Base-by-base conservation (phyloP, 1,140 invertebrate genomes). In the Macrotrachela quadricornifera region DNA sequence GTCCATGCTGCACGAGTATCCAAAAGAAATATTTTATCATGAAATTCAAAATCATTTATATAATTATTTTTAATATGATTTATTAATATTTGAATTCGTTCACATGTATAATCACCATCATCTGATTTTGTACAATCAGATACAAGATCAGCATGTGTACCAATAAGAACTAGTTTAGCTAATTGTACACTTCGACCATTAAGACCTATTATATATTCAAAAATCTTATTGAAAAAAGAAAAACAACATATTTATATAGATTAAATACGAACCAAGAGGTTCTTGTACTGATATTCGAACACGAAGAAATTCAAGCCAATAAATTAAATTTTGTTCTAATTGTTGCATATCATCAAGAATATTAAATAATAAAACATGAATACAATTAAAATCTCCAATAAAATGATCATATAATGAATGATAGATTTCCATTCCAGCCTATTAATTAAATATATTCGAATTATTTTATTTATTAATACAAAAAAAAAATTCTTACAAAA, bases 241-340 rank as follows among this genome's bases (percentile, higher is more conserved):
- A n/a, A n/a, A n/a, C n/a, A n/a, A n/a, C n/a, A n/a, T 30, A 30
- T 30, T 4, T 30, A 30, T 4, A 30, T 2, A 30, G 78, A 57
- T 18, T 18, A 36, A 17, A 11, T 47, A 50, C 49, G 40, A 16
- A 52, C 36, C 12, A 50, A 36, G 21, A 43, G 37, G 14, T 62
- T 78, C 75, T 30, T 76, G 72, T 41, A 76, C 71, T 10, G 71
- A 75, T 57, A 82, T 76, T 55, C 81, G 73, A 43, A 79, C 78
- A 66, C 80, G 75, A 49, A 85, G 71, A 65, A 85, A 84, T 58
- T 78, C 77, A 37, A 85, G 67, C 83, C 83, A 85, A 70, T 82
- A 84, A 55, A 75, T 73, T 18, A 80, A 76, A 64, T 83, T 79
- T 53, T 79, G 76, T 18, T 82, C 64, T 65, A 82, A 80, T 53